Conservation (phyloP, 2,113 vertebrate genomes). For the Caloenas nicobarica region DNA sequence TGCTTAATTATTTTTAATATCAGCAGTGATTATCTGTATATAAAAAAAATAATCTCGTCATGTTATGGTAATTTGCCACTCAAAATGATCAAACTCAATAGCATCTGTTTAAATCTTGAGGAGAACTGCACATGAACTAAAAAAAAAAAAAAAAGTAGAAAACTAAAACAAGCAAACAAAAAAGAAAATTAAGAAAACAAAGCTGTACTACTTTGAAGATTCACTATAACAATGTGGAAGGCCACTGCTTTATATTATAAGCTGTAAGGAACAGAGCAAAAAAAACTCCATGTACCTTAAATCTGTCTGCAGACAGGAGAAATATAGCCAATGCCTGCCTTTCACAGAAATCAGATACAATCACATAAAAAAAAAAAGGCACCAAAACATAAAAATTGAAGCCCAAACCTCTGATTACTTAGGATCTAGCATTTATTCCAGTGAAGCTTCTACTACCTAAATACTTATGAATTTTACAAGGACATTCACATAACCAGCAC, state of each 20-base stretch:
- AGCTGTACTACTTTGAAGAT: background rate
- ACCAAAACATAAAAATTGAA: background rate
- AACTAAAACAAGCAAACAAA: too few relatives aligned
- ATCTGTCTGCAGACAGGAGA: background rate
- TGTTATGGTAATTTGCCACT: background rate
- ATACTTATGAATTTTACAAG: background rate
- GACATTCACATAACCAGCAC: background rate
- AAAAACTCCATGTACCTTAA: constrained; percentile 11
- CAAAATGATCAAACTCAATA: background rate
- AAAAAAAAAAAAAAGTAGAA: constrained; percentile 16
- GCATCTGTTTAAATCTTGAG: background rate
- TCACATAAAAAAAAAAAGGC: background rate
- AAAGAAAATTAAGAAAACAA: background rate
- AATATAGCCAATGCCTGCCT: constrained; percentile 4
- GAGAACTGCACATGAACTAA: background rate
- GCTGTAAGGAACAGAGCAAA: background rate
- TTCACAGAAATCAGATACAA: constrained; percentile 9
- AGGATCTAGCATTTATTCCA: background rate
- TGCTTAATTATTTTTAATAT: background rate
- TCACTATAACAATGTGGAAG: background rate
- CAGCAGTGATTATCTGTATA: background rate
- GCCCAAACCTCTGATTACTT: background rate
- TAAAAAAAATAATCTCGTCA: background rate
- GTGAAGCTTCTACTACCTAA: background rate
- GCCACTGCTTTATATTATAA: background rate